Conservation (phyloP, 2,797 vertebrate species). For the Staurois parvus region DNA sequence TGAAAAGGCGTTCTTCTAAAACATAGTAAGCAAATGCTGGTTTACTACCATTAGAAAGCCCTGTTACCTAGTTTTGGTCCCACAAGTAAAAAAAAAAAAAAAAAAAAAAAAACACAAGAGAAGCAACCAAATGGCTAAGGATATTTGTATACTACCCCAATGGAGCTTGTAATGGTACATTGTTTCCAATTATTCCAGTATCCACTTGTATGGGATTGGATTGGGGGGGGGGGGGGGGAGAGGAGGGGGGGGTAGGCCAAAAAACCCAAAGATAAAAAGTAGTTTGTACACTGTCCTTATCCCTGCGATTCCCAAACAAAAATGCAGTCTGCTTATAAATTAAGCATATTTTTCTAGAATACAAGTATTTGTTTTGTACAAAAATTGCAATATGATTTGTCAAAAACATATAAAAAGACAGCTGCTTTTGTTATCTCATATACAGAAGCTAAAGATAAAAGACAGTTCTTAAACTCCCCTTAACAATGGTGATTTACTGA, state of each 20-base stretch:
- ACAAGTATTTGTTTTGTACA: constrained; percentile 85
- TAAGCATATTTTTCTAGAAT: constrained; percentile 90
- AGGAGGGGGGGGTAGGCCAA: neutral
- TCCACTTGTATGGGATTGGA: neutral
- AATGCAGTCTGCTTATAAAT: constrained; percentile 85
- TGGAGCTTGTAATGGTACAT: neutral
- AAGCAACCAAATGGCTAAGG: constrained; percentile 73
- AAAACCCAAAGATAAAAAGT: neutral
- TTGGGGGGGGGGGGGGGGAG: neutral
- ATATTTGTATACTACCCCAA: neutral
- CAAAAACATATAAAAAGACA: constrained; percentile 87
- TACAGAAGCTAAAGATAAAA: constrained; percentile 85
- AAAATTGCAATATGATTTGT: constrained; percentile 88
- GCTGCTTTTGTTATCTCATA: constrained; percentile 79
- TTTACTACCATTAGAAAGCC: constrained; percentile 76
- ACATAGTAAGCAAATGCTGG: constrained; percentile 80
- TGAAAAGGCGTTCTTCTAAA: constrained; percentile 66
- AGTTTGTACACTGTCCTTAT: neutral
- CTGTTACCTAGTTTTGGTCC: constrained; percentile 79
- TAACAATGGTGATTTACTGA: constrained; percentile 72
- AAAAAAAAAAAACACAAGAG: constrained; percentile 23
- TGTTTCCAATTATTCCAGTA: neutral
- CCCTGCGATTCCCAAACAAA: constrained; percentile 64
- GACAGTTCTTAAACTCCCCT: constrained; percentile 77
- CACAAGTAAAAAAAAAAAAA: constrained; percentile 79